These are phyloP conservation scores for Tiphia femorata DNA, from an alignment of 2,888 invertebrate species.

Conservation along the genomic window DNA sequence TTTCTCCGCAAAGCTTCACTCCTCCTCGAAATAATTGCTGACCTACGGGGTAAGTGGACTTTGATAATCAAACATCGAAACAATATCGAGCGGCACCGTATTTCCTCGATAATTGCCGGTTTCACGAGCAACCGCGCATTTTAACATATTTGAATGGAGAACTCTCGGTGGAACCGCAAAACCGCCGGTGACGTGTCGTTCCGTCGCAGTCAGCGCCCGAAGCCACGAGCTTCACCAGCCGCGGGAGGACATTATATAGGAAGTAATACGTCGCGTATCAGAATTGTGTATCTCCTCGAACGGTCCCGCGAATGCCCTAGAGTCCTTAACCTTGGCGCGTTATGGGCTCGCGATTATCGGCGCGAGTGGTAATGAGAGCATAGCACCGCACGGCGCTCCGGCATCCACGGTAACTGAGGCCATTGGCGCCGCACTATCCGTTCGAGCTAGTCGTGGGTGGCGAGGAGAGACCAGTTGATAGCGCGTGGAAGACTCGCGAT, in stretches of 20 bases:
- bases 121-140: too few species aligned
- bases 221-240: not conserved
- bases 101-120: too few species aligned
- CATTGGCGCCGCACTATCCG: conserved; percentile 24
- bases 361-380: conserved; percentile 44
- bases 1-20: too few species aligned
- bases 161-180: not conserved
- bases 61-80: too few species aligned
- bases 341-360: conserved; percentile 27
- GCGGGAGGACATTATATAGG: conserved; percentile 12
- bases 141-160: too few species aligned
- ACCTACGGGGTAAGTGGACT: too few species aligned
- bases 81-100: too few species aligned
- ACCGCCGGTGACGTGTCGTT: not conserved
- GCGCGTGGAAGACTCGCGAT: too few species aligned
- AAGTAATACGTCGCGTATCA: conserved; percentile 33
- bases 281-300: conserved; percentile 33
- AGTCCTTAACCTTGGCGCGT: conserved; percentile 48
- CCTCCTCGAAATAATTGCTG: too few species aligned
- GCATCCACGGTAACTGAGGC: not conserved
- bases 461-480: too few species aligned
- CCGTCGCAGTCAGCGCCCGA: not conserved
- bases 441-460: not conserved
- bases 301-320: conserved; percentile 41
- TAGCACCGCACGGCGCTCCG: conserved; percentile 14